Conservation (phyloP, 2,113 vertebrate genomes). For the Pluvialis apricaria region DNA sequence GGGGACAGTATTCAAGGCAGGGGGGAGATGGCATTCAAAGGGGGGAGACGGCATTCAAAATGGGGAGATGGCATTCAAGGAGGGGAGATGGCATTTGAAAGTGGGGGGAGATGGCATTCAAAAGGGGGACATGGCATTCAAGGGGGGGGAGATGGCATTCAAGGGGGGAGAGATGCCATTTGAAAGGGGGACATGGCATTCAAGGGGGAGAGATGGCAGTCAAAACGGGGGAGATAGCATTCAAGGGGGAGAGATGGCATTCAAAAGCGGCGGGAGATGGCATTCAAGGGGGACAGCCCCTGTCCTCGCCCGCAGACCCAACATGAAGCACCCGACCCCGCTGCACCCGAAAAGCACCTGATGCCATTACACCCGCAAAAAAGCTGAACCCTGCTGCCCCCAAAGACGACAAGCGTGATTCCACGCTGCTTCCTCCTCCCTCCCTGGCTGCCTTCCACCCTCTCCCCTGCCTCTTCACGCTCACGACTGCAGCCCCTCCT, state of each 20-base stretch:
- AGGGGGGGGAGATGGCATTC: no score
- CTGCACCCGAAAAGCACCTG: neutral
- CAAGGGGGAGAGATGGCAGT: neutral
- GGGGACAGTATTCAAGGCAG: no score
- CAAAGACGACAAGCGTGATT: rapidly evolving
- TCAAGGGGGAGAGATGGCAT: neutral
- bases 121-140: no score
- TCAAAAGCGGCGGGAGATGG: no score
- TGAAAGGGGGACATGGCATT: no score
- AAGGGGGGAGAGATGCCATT: no score
- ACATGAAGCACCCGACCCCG: rapidly evolving
- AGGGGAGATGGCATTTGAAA: neutral
- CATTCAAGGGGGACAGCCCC: neutral
- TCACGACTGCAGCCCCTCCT: neutral
- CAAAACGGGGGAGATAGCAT: neutral
- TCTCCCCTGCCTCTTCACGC: neutral
- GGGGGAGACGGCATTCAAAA: neutral
- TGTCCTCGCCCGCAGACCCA: neutral
- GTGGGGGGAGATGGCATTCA: no score
- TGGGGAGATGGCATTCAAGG: no score
- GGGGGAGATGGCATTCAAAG: no score
- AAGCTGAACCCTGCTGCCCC: no score
- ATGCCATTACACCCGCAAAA: neutral
- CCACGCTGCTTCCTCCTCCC: neutral
- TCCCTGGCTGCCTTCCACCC: neutral